Conservation (phyloP, 2,797 vertebrate species). For the Threskiornis aethiopicus region DNA sequence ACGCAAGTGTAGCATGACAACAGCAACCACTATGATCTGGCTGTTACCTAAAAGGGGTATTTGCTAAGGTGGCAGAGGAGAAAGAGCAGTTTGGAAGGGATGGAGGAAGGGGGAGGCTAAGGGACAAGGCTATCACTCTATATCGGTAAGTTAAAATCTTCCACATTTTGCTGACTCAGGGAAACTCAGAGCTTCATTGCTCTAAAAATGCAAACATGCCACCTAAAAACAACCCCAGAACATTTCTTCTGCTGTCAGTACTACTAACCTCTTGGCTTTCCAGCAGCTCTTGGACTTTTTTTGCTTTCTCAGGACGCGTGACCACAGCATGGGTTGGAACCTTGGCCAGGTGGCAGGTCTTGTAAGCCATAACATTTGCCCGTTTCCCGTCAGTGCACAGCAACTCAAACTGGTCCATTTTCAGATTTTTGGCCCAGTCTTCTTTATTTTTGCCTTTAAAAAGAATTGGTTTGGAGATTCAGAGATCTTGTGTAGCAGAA, state of each 20-base stretch:
- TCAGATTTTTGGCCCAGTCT: constrained; percentile 70
- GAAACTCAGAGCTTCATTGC: background rate
- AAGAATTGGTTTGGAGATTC: background rate
- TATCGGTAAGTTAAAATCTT: background rate
- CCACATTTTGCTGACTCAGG: accelerated
- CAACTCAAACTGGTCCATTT: constrained; percentile 73
- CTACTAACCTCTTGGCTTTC: constrained; percentile 80
- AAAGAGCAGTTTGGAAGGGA: background rate
- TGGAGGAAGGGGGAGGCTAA: background rate
- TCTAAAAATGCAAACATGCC: background rate
- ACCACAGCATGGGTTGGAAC: constrained; percentile 88
- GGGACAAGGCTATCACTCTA: background rate
- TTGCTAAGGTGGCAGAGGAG: background rate
- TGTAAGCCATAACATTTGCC: constrained; percentile 61
- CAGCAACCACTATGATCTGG: accelerated
- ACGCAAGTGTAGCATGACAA: accelerated
- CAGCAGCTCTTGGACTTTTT: constrained; percentile 72
- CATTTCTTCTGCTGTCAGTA: background rate
- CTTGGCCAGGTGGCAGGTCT: constrained; percentile 78
- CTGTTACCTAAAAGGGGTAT: background rate
- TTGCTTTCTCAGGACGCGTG: constrained; percentile 76
- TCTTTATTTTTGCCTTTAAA: constrained; percentile 63
- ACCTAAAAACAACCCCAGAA: background rate
- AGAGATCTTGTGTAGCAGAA: background rate
- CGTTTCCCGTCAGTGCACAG: constrained; percentile 78